phyloP scores from a whole-genome alignment of 2,113 vertebrate species.

The Bettongia penicillata region DNA sequence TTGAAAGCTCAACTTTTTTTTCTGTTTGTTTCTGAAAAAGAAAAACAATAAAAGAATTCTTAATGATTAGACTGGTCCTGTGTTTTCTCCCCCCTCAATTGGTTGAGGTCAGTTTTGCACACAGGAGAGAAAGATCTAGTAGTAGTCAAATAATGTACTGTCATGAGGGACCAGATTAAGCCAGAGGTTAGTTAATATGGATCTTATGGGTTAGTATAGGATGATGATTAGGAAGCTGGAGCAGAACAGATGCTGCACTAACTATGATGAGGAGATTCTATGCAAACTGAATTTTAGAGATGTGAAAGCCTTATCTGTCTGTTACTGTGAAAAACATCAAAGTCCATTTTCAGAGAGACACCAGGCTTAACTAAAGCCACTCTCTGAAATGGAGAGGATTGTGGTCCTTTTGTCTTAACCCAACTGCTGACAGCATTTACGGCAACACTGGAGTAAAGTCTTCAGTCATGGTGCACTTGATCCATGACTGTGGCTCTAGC shows the following conservation, averaged over 20 bases:
- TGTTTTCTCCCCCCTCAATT: not conserved
- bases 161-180: not conserved
- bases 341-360: slow-evolving; percentile 14
- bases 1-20: slow-evolving; percentile 58
- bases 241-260: slow-evolving; percentile 41
- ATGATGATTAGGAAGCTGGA: slow-evolving; percentile 44
- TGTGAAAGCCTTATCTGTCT: slow-evolving; percentile 40
- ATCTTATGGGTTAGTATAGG: slow-evolving; percentile 13
- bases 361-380: slow-evolving; percentile 65
- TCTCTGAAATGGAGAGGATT: slow-evolving; percentile 43
- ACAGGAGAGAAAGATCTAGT: slow-evolving; percentile 41
- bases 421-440: slow-evolving; percentile 47
- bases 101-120: slow-evolving; percentile 36
- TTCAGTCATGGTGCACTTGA: slow-evolving; percentile 21
- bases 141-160: not conserved
- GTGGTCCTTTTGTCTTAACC: slow-evolving; percentile 55
- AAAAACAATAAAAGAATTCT: slow-evolving; percentile 23
- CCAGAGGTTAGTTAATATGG: slow-evolving; percentile 3
- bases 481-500: slow-evolving; percentile 35
- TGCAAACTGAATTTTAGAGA: slow-evolving; percentile 51
- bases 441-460: slow-evolving; percentile 35
- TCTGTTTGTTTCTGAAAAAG: slow-evolving; percentile 10
- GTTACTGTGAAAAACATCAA: slow-evolving; percentile 52
- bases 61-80: not conserved
- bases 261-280: slow-evolving; percentile 42